These are phyloP conservation scores for Drosophila imparisetae DNA, from an alignment of 2,888 invertebrate species.

Conservation along the genomic window DNA sequence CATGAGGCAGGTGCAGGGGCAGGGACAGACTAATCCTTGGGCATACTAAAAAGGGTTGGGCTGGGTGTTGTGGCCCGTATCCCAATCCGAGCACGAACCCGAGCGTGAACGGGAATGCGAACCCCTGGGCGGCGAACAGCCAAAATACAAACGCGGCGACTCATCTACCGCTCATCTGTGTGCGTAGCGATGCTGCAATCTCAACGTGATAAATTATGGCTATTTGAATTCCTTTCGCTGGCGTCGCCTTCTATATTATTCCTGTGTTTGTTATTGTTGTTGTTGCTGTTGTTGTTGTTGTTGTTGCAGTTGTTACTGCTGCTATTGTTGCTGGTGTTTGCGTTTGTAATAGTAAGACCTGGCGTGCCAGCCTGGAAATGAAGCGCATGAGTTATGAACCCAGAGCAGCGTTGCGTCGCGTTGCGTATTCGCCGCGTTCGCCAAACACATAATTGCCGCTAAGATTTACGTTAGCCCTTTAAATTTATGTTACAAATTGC, in stretches of 20 bases:
- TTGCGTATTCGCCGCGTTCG: constrained; percentile 65
- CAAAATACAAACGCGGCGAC: constrained; percentile 29
- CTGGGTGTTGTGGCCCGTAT: constrained; percentile 3
- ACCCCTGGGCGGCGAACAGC: constrained; percentile 23
- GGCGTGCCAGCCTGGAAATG: constrained; percentile 57
- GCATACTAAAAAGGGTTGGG: constrained; percentile 45
- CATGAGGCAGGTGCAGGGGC: neutral
- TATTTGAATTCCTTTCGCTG: constrained; percentile 75
- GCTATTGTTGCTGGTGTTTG: constrained; percentile 18
- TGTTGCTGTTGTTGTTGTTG: constrained; percentile 15
- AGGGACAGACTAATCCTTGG: constrained; percentile 50
- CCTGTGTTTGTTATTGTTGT: constrained; percentile 14
- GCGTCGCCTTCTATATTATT: constrained; percentile 37
- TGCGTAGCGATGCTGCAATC: constrained; percentile 71
- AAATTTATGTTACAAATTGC: constrained; percentile 79
- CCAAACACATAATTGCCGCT: constrained; percentile 78
- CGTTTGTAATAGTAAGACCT: constrained; percentile 33
- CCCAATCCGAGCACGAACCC: constrained; percentile 20
- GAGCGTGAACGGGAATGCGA: constrained; percentile 16
- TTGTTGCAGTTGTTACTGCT: constrained; percentile 10
- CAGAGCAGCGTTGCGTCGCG: constrained; percentile 31
- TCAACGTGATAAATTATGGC: constrained; percentile 78
- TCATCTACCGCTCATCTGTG: constrained; percentile 56
- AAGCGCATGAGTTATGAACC: constrained; percentile 78
- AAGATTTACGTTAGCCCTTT: constrained; percentile 77